phyloP scores from a whole-genome alignment of 2,888 invertebrate species.

The Sminthurinus aureus region DNA sequence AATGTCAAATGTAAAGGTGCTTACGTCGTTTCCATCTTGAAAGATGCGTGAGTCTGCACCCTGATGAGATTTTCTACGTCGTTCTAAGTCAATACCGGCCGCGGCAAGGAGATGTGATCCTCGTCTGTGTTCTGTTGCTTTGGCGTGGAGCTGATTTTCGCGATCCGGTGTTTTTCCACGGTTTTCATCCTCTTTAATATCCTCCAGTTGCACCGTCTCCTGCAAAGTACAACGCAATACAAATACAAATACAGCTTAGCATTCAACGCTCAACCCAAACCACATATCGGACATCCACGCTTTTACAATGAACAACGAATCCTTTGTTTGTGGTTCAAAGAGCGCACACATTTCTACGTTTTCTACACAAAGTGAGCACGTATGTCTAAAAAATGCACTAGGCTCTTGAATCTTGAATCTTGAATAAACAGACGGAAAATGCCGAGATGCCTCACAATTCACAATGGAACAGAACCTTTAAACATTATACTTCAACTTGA shows the following conservation, averaged over 20 bases:
- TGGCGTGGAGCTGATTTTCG: not conserved
- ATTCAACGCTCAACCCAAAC: not conserved
- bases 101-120: constrained; percentile 55
- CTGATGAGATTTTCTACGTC: constrained; percentile 51
- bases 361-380: no score
- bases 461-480: no score
- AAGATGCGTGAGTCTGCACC: constrained; percentile 50
- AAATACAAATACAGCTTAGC: not conserved
- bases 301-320: no score
- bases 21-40: constrained; percentile 58
- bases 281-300: not conserved
- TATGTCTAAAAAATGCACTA: no score
- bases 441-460: no score
- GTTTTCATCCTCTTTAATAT: constrained; percentile 39
- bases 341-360: no score
- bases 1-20: no score
- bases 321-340: no score
- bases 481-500: no score
- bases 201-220: constrained; percentile 38
- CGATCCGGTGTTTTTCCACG: constrained; percentile 27
- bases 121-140: constrained; percentile 41
- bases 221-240: not conserved
- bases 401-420: no score
- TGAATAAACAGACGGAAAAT: no score
- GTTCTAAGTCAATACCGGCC: constrained; percentile 57